Evolutionary conservation across 2,113 vertebrate species (phyloP).

Genomic region (Oreochromis aureus): DNA sequence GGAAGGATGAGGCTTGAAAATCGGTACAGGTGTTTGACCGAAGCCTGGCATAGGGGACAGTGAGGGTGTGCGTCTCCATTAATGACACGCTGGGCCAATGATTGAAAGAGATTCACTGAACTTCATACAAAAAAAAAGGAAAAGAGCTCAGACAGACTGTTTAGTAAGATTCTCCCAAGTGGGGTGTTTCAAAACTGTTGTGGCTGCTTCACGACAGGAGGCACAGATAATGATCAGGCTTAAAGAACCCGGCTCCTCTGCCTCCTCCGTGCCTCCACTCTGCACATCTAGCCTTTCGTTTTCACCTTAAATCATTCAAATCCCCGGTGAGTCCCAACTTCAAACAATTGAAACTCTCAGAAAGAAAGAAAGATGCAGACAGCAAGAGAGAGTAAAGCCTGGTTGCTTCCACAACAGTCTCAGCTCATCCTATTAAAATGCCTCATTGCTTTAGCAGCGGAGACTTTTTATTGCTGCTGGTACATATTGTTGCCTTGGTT

Average conservation of each 20-base stretch:
- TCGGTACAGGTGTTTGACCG: not conserved
- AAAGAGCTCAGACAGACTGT: not conserved
- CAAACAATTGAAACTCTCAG: constrained; percentile 29
- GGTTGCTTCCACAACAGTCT: constrained; percentile 40
- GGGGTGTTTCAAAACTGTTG: constrained; percentile 1
- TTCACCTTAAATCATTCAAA: constrained; percentile 61
- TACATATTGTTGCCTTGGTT: constrained; percentile 57
- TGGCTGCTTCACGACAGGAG: constrained; percentile 11
- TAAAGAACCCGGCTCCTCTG: constrained; percentile 5
- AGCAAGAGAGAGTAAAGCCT: constrained; percentile 6
- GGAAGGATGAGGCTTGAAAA: not conserved
- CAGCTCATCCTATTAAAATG: constrained; percentile 66
- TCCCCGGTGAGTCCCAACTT: constrained; percentile 41
- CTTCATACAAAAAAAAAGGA: not conserved
- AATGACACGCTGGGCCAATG: not conserved
- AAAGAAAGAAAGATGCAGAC: constrained; percentile 10
- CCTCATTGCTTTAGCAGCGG: constrained; percentile 62
- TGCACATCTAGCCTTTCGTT: constrained; percentile 26
- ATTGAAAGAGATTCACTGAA: not conserved
- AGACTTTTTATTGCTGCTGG: constrained; percentile 48
- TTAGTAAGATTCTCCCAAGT: constrained; percentile 9
- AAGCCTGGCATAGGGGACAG: not conserved
- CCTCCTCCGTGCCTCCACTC: not conserved
- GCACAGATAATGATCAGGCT: constrained; percentile 48
- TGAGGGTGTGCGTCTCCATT: not conserved